Evolutionary conservation across 2,888 invertebrate genomes (phyloP).

Genomic region (Anthoptus insignis): DNA sequence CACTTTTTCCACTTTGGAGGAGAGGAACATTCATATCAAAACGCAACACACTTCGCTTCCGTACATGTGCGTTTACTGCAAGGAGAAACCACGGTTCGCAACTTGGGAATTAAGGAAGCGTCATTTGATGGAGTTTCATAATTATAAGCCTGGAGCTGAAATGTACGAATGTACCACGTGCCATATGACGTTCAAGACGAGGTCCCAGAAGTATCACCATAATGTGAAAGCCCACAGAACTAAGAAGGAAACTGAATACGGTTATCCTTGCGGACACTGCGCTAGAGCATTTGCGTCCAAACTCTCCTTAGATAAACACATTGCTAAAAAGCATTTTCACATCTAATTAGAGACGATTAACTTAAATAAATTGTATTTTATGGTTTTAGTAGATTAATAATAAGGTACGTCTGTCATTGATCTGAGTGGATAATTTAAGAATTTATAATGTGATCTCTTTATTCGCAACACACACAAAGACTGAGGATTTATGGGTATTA

Average conservation of each 20-base stretch:
- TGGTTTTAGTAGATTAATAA: background rate
- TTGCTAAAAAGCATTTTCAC: conserved; percentile 84
- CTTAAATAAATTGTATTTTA: background rate
- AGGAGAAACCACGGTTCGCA: conserved; percentile 78
- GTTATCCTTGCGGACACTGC: conserved; percentile 81
- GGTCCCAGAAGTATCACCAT: conserved; percentile 81
- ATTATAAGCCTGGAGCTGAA: conserved; percentile 76
- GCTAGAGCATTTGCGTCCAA: conserved; percentile 82
- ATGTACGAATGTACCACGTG: conserved; percentile 82
- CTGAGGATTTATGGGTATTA: background rate
- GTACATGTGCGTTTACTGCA: conserved; percentile 79
- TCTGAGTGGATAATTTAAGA: background rate
- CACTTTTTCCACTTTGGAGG: conserved; percentile 75
- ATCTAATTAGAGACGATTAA: conserved; percentile 52
- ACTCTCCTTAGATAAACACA: conserved; percentile 83
- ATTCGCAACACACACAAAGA: background rate
- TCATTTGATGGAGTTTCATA: conserved; percentile 79
- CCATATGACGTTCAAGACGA: conserved; percentile 78
- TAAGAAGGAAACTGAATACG: conserved; percentile 78
- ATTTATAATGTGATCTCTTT: conserved; percentile 1
- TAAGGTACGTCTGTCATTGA: background rate
- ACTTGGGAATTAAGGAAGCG: conserved; percentile 78
- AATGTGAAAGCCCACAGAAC: conserved; percentile 78
- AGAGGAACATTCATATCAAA: conserved; percentile 75
- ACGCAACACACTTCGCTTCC: conserved; percentile 75